Evolutionary conservation across 2,888 invertebrate genomes (phyloP), one percentile per base, ranked within the genome.

Genomic region (Zygaena filipendulae): DNA sequence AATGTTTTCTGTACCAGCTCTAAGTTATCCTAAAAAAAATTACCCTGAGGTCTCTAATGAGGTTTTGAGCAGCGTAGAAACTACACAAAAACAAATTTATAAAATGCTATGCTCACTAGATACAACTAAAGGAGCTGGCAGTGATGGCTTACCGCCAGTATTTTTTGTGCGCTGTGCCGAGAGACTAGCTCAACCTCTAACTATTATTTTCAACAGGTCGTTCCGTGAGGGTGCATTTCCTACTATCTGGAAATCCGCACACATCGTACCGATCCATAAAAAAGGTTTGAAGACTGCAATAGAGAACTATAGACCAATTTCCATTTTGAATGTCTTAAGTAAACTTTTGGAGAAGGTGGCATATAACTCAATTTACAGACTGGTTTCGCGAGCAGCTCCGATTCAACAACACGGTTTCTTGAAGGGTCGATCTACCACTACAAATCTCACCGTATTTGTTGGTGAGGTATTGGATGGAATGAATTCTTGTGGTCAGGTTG

Each of bases 181-280:
- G 3, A n/a, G 3, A 5, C 13, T 22, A 8, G 5, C 25, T 3
- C n/a, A 11, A 3, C 25, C 25, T 8, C 11, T 25, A 3, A 10
- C 6, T 2, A 8, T 25, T 3, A 18, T 25, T 11, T 19, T 19
- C 11, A 11, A 20, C 12, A 3, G 8, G 3, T 25, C 16, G 6
- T 11, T 19, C 4, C 3, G 9, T 6, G 12, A 19, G 11, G 30
- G 34, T 2, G n/a, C 14, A 2, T 30, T 34, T 19, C 30, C 34
- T 2, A 4, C 9, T 18, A 16, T 27, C 10, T 34, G 34, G 30
- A 30, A 30, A 10, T 24, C 25, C 9, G 29, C 33, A 3, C 26
- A 30, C 14, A 20, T 35, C 2, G 21, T 35, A 1, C 30, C 32
- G 3, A 12, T 37, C 5, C 27, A 32, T 19, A 36, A 36, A 11